Conservation (phyloP, 2,797 vertebrate genomes). For the Sternarchorhynchus goeldii region DNA sequence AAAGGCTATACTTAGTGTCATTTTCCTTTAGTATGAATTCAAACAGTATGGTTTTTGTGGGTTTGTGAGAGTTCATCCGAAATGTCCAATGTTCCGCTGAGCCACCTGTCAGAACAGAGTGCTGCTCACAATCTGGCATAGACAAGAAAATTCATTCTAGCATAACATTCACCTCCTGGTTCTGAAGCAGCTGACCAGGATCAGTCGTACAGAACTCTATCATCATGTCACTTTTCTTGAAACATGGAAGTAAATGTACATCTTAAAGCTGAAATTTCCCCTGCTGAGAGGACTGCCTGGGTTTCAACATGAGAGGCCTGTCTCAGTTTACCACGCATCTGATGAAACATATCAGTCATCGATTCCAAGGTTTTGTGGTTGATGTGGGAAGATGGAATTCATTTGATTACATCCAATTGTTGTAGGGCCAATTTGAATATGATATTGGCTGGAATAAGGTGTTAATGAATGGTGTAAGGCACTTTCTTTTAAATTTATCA, state of each 20-base stretch:
- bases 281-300: neutral
- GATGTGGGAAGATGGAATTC: neutral
- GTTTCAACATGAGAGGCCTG: neutral
- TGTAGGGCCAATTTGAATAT: neutral
- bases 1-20: conserved; percentile 12
- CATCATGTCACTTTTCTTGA: neutral
- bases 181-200: neutral
- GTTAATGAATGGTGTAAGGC: neutral
- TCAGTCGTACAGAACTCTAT: neutral
- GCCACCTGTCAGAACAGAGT: conserved; percentile 20
- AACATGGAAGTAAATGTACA: neutral
- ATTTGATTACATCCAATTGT: neutral
- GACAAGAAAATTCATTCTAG: conserved; percentile 9
- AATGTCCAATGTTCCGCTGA: conserved; percentile 22
- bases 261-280: neutral
- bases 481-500: too few relatives aligned
- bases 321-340: too few relatives aligned
- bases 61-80: conserved; percentile 18
- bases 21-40: conserved; percentile 30
- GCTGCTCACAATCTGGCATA: neutral
- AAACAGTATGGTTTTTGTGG: conserved; percentile 14
- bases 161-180: conserved; percentile 12
- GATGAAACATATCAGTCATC: neutral
- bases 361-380: neutral
- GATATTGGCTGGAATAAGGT: neutral